These are phyloP conservation scores for Julus scanicus DNA, from an alignment of 2,888 invertebrate species.

Conservation along the genomic window DNA sequence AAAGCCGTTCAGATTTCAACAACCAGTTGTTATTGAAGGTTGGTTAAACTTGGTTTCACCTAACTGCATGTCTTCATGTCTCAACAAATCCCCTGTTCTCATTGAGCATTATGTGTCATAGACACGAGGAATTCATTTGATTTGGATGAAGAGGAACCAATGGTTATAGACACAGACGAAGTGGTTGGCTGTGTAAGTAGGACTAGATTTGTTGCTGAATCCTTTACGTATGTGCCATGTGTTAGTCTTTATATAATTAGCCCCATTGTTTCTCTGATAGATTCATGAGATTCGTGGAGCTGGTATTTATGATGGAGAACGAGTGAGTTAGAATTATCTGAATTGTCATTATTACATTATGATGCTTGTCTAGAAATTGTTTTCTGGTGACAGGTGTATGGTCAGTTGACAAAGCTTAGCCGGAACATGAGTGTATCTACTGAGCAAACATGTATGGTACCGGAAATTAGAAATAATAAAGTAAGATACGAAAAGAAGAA, in stretches of 20 bases:
- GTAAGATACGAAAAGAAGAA: neutral
- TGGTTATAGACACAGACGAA: neutral
- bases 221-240: neutral
- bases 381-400: neutral
- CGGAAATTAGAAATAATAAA: neutral
- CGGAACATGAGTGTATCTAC: neutral
- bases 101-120: neutral
- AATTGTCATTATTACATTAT: neutral
- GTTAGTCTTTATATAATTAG: neutral
- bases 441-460: neutral
- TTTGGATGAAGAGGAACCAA: neutral
- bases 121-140: neutral
- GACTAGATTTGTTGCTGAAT: neutral
- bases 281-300: neutral
- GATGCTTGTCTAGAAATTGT: neutral
- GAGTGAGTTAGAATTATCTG: neutral
- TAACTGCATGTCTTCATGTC: no score
- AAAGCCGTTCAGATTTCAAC: neutral
- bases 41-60: neutral
- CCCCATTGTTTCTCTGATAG: neutral
- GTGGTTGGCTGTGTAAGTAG: neutral
- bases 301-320: neutral
- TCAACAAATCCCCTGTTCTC: neutral
- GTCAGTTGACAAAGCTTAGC: neutral
- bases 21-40: neutral